These are phyloP conservation scores for Adelphocoris suturalis DNA, from an alignment of 2,888 invertebrate species.

Conservation along the genomic window DNA sequence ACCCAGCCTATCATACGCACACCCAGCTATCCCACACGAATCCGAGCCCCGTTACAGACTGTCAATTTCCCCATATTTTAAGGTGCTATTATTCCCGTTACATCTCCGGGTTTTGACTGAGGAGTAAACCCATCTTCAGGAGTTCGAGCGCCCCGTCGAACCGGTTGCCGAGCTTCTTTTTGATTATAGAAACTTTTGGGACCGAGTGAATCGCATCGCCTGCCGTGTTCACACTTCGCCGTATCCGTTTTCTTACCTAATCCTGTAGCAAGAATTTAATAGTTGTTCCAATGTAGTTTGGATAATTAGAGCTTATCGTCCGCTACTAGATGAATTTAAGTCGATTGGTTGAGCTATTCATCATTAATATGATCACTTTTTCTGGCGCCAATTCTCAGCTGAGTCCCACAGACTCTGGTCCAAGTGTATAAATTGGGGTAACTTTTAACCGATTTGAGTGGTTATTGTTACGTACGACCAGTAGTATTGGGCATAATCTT, in stretches of 20 bases:
- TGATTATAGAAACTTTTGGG: slow-evolving; percentile 20
- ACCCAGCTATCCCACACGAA: neutral
- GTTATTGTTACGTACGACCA: too few relatives aligned
- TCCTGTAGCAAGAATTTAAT: neutral
- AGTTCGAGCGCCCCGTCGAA: neutral
- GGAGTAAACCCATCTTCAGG: slow-evolving; percentile 1
- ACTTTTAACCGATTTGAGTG: too few relatives aligned
- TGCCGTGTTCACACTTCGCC: neutral
- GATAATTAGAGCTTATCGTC: neutral
- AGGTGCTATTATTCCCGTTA: slow-evolving; percentile 34
- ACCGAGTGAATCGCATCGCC: neutral
- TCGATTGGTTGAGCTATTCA: neutral
- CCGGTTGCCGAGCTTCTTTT: slow-evolving; percentile 38
- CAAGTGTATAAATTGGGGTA: too few relatives aligned
- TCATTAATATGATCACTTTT: too few relatives aligned
- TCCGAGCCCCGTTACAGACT: neutral
- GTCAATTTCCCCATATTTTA: neutral
- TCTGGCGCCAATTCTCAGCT: too few relatives aligned
- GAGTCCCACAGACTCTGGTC: too few relatives aligned
- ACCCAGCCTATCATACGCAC: neutral
- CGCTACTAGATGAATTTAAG: neutral
- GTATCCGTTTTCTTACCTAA: slow-evolving; percentile 5
- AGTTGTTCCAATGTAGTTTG: neutral
- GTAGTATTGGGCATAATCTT: too few relatives aligned
- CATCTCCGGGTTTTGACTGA: neutral